A percentile compares a stretch with the other conserved stretches of the same genome.
Conservation (phyloP, 2,113 vertebrate genomes). For the Rattus rattus region DNA sequence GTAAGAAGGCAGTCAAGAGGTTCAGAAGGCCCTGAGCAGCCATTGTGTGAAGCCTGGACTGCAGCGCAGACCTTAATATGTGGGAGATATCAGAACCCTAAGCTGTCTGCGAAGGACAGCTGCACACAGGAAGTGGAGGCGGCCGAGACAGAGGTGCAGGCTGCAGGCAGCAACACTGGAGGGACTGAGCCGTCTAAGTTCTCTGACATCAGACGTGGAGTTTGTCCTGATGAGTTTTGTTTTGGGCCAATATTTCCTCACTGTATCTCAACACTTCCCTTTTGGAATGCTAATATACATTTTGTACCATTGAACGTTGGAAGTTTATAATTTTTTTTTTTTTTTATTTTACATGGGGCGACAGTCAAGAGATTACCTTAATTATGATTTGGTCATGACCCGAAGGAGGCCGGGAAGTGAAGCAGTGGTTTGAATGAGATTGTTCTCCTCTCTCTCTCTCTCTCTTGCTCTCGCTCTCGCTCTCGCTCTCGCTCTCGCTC, state of each 20-base stretch:
- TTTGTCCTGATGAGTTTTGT: background rate
- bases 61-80: background rate
- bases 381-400: background rate
- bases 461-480: too few relatives aligned
- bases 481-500: background rate
- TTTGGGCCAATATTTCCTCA: background rate
- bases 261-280: background rate
- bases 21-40: background rate
- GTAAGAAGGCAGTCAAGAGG: background rate
- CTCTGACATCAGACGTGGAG: background rate
- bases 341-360: background rate
- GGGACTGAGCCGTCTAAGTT: background rate
- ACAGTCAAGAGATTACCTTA: background rate
- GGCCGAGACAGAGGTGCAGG: background rate
- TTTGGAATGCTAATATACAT: background rate
- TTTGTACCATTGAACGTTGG: background rate
- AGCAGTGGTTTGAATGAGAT: background rate
- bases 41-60: background rate
- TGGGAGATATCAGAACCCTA: background rate
- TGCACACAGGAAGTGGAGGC: background rate
- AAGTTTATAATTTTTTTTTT: background rate
- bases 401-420: background rate
- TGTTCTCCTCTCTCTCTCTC: background rate
- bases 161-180: background rate
- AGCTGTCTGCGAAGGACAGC: background rate